A percentile compares a stretch with the other conserved stretches of the same genome.
Evolutionary conservation across 2,888 invertebrate species (phyloP).

Genomic region (Perizoma affinitatum): DNA sequence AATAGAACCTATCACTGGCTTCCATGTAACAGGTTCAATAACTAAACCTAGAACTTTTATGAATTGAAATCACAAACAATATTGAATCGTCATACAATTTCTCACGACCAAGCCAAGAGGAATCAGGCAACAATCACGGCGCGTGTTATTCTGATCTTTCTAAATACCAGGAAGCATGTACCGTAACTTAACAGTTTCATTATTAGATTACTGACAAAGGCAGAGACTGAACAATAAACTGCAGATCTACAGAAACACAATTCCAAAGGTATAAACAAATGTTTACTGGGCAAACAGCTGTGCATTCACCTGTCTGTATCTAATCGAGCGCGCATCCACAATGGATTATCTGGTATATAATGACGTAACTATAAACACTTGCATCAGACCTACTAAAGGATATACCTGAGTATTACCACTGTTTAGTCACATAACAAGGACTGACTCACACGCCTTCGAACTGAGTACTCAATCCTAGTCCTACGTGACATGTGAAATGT

Average conservation of each 20-base stretch:
- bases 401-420: slow-evolving; percentile 8
- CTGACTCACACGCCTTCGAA: slow-evolving; percentile 13
- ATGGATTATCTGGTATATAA: slow-evolving; percentile 10
- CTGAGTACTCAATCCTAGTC: neutral
- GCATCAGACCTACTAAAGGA: neutral
- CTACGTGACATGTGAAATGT: slow-evolving; percentile 18
- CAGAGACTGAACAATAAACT: neutral
- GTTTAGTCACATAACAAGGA: neutral
- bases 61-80: too few species aligned
- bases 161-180: neutral
- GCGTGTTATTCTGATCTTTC: too few species aligned
- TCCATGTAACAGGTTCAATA: too few species aligned
- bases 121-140: neutral
- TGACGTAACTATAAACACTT: slow-evolving; percentile 12
- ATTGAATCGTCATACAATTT: too few species aligned
- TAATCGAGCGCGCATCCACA: slow-evolving; percentile 10
- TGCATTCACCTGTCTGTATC: slow-evolving; percentile 1
- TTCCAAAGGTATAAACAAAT: slow-evolving; percentile 10
- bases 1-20: too few species aligned
- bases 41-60: too few species aligned
- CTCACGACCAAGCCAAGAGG: neutral
- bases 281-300: slow-evolving; percentile 10
- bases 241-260: slow-evolving; percentile 1
- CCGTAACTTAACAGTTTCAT: neutral
- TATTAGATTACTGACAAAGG: neutral